Evolutionary conservation across 2,113 vertebrate species (phyloP), one percentile per base, ranked within the genome.

Genomic region (Raja brachyura): DNA sequence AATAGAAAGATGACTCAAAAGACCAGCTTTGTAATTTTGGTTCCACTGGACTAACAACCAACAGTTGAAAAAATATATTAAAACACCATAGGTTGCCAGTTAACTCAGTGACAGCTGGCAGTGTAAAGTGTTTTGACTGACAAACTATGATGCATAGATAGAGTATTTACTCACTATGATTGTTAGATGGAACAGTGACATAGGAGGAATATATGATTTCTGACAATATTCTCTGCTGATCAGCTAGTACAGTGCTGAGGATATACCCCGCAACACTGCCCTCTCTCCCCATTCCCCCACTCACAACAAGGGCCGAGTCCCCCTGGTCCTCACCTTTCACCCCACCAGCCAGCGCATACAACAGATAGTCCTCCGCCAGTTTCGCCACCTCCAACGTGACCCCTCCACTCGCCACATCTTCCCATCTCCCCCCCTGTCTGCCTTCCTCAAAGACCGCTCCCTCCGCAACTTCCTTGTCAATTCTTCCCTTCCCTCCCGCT

Each of bases 111-210:
- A 93, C 90, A 93, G 95, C 95, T 95, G 95, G 95, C 94, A 94
- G 94, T 94, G 93, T 94, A 54, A 54, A 6, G 93, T 0, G 0
- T n/a, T 94, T 93, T 95, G 94, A 94, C 94, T 95, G 94, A 93
- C 93, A 93, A 95, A 94, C 94, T 94, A 94, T 77, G 95, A 94
- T 93, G 94, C 66, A 74, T 94, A 93, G 1, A 20, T 93, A 94
- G 78, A 94, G 93, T 93, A 95, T 96, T 95, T 96, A 96, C 94
- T 95, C 93, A 96, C 94, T 78, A 93, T 94, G 95, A 94, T 94
- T 93, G 95, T 93, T 94, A 94, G 95, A 94, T 94, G 94, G 96
- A 94, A 94, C 94, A 93, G 93, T 94, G 94, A 95, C 78, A 94
- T 22, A 3, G 4, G 39, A 33, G 66, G 33, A 92, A 13, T 25